Percentiles rank a stretch among this genome's conserved stretches.
phyloP scores from a whole-genome alignment of 2,888 invertebrate genomes.

The Petrolisthes cinctipes region DNA sequence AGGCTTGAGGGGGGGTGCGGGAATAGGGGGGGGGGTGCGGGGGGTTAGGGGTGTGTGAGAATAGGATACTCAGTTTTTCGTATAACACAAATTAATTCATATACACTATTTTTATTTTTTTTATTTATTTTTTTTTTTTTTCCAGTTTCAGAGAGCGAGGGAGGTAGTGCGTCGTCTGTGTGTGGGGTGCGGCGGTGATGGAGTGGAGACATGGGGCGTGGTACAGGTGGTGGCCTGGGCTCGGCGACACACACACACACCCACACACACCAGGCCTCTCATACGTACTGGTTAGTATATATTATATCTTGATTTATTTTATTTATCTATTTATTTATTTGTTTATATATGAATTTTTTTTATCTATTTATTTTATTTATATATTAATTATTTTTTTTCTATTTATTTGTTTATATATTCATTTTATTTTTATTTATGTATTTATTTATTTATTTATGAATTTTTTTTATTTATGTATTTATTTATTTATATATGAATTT shows the following conservation, averaged over 20 bases:
- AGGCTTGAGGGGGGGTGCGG: too few species aligned
- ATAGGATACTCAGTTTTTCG: too few species aligned
- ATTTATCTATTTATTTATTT: not conserved
- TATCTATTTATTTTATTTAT: too few species aligned
- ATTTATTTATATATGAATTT: not conserved
- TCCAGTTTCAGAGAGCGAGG: conserved; percentile 45
- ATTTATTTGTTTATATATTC: too few species aligned
- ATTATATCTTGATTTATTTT: not conserved
- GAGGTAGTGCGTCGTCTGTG: conserved; percentile 32
- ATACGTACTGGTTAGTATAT: conserved; percentile 34
- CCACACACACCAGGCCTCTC: conserved; percentile 1
- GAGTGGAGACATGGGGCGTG: conserved; percentile 28
- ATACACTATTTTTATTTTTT: not conserved
- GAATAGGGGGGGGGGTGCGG: too few species aligned
- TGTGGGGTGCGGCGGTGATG: conserved; percentile 24
- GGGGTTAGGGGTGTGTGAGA: too few species aligned
- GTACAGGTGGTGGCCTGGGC: conserved; percentile 42
- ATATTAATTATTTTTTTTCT: too few species aligned
- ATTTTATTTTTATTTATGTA: too few species aligned
- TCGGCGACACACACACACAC: conserved; percentile 40
- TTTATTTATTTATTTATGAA: too few species aligned
- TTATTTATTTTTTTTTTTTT: not conserved
- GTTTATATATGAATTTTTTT: too few species aligned
- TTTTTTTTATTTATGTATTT: too few species aligned
- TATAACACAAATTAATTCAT: too few species aligned